Percentiles rank a stretch among this genome's conserved stretches.
Evolutionary conservation across 1,140 invertebrate genomes (phyloP).

Genomic region (Drosophila littoralis): DNA sequence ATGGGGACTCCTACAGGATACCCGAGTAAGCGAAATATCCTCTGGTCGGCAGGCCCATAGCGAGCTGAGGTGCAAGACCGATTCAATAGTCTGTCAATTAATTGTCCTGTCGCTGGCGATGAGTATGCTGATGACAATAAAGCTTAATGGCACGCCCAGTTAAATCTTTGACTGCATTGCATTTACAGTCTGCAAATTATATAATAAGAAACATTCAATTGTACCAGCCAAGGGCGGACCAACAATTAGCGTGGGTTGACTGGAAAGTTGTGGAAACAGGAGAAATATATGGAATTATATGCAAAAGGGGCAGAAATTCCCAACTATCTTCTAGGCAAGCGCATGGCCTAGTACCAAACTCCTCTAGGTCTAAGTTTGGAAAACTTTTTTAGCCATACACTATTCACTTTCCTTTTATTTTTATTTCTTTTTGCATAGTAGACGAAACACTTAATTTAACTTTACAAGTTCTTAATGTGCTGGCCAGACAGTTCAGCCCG

Average conservation of each 20-base stretch:
- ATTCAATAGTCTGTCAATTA: slow-evolving; percentile 1
- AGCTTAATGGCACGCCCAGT: slow-evolving; percentile 74
- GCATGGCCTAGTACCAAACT: not conserved
- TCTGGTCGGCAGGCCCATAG: not conserved
- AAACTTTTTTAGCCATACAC: slow-evolving; percentile 65
- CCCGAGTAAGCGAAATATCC: no score
- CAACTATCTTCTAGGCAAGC: not conserved
- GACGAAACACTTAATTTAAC: slow-evolving; percentile 81
- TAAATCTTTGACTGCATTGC: slow-evolving; percentile 80
- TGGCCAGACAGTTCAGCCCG: slow-evolving; percentile 58
- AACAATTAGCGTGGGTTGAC: slow-evolving; percentile 30
- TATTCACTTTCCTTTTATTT: slow-evolving; percentile 55
- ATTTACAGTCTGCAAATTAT: slow-evolving; percentile 76
- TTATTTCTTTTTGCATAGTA: slow-evolving; percentile 60
- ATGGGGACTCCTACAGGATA: no score
- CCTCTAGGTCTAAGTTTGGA: slow-evolving; percentile 8
- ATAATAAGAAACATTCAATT: slow-evolving; percentile 57
- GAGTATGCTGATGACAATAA: slow-evolving; percentile 53
- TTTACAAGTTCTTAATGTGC: slow-evolving; percentile 82
- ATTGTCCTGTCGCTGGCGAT: slow-evolving; percentile 3
- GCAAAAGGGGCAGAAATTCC: not conserved
- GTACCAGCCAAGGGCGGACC: slow-evolving; percentile 10
- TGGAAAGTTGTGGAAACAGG: not conserved
- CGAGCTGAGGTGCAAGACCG: not conserved
- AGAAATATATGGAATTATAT: not conserved